These are phyloP conservation scores for Coenonympha arcania DNA, from an alignment of 2,888 invertebrate genomes.

Conservation along the genomic window DNA sequence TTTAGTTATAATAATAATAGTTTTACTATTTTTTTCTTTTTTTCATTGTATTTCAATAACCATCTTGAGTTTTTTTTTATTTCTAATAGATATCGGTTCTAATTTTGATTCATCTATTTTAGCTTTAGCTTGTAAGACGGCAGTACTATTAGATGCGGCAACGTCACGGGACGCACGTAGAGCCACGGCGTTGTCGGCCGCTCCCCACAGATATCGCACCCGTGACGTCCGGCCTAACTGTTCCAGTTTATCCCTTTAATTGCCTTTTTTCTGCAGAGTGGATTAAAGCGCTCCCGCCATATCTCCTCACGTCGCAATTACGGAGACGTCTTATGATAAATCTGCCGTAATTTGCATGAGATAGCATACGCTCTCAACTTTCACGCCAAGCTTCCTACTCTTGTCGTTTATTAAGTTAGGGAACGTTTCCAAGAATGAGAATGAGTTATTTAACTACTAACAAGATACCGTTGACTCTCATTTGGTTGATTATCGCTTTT, in stretches of 20 bases:
- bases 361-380: conserved; percentile 75
- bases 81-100: no score
- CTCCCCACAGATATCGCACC: conserved; percentile 55
- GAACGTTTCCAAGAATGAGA: conserved; percentile 70
- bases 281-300: conserved; percentile 67
- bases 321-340: conserved; percentile 74
- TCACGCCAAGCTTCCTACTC: conserved; percentile 70
- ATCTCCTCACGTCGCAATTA: conserved; percentile 75
- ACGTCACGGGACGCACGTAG: conserved; percentile 48
- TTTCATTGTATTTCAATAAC: no score
- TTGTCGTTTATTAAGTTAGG: conserved; percentile 72
- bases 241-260: conserved; percentile 72
- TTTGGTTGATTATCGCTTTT: conserved; percentile 36
- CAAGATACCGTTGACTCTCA: conserved; percentile 58
- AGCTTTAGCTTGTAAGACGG: not conserved
- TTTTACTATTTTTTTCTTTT: no score
- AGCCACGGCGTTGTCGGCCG: conserved; percentile 33
- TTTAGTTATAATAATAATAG: no score
- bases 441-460: conserved; percentile 71
- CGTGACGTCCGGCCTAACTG: conserved; percentile 66
- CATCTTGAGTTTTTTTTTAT: no score
- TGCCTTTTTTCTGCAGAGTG: conserved; percentile 71
- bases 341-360: conserved; percentile 74
- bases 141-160: no score
- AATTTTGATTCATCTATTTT: no score